Percentiles rank a stretch among this genome's conserved stretches.
These are phyloP conservation scores for Tragopan temminckii DNA, from an alignment of 2,797 vertebrate genomes.

Conservation along the genomic window DNA sequence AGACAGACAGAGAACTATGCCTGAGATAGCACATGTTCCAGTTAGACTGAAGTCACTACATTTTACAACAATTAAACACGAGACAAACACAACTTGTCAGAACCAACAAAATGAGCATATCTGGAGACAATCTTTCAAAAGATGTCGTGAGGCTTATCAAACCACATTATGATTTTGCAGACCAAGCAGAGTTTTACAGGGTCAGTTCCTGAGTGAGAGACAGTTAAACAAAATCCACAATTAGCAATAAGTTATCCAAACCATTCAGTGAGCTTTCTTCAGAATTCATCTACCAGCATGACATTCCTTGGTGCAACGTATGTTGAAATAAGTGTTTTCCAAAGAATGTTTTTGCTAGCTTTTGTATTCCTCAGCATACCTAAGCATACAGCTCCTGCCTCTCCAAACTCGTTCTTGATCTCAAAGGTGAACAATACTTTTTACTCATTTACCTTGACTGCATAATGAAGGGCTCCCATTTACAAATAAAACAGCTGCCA, in stretches of 20 bases:
- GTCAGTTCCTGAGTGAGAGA: background rate
- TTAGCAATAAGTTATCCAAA: slow-evolving; percentile 14
- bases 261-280: background rate
- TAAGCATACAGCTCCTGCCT: background rate
- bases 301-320: background rate
- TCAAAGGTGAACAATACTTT: background rate
- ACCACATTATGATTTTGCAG: background rate
- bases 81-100: background rate
- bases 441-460: background rate
- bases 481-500: slow-evolving; percentile 14
- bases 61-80: background rate
- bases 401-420: background rate
- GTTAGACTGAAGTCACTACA: background rate
- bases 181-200: background rate
- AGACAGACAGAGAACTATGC: slow-evolving; percentile 24
- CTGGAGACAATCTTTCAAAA: background rate
- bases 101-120: background rate
- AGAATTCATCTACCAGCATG: background rate
- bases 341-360: background rate
- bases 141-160: background rate
- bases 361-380: background rate
- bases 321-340: slow-evolving; percentile 8
- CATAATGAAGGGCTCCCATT: background rate
- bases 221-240: slow-evolving; percentile 20
- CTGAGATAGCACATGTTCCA: background rate